Evolutionary conservation across 2,888 invertebrate genomes (phyloP), one percentile per base, ranked within the genome.

Genomic region (Eurytoma californica): DNA sequence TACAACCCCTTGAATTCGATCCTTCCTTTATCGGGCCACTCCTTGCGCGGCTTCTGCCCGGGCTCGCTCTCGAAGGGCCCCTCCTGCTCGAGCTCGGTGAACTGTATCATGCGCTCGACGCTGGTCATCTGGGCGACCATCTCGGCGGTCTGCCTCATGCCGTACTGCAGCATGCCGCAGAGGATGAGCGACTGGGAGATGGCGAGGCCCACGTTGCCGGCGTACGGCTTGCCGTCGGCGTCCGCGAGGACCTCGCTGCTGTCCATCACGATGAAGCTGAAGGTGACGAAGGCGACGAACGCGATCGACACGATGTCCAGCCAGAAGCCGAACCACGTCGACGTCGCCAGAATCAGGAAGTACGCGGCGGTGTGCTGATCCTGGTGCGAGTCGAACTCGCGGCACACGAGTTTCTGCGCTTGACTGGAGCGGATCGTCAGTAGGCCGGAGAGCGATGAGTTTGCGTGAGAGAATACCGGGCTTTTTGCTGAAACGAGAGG

Each of bases 401-500:
- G 92, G 68, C 93, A 93, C 69, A 98, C 93, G 85, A 95, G 92
- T 82, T 93, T 92, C 89, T 96, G 93, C 1, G 95, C 94, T 20
- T 93, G 92, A 1, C 95, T 94, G 0, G 97, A 95, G 79, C 98
- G 92, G 81, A 98, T 97, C 0, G 97, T 97, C 57, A 95, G 93
- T 39, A 98, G 92, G 1, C 98, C 98, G 80, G 95, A 93, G 9
- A 98, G 91, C 0, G 97, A 95, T 0, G 97, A 95, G 20, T 95
- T 95, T 83, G 98, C 93, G 88, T 98, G 97, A 0, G 97, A 96
- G 89, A 97, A 98, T 0, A 98, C 95, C 0, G 98, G 98, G 90
- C 97, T 97, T 82, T 96, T 88, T 3, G 87, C 87, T 87, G 58
- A 74, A 80, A 68, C 4, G 30, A 30, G 4, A 30, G 3, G 51